A percentile compares a stretch with the other conserved stretches of the same genome.
Evolutionary conservation across 1,140 invertebrate genomes (phyloP).

Genomic region (Drosophila ercepeae): DNA sequence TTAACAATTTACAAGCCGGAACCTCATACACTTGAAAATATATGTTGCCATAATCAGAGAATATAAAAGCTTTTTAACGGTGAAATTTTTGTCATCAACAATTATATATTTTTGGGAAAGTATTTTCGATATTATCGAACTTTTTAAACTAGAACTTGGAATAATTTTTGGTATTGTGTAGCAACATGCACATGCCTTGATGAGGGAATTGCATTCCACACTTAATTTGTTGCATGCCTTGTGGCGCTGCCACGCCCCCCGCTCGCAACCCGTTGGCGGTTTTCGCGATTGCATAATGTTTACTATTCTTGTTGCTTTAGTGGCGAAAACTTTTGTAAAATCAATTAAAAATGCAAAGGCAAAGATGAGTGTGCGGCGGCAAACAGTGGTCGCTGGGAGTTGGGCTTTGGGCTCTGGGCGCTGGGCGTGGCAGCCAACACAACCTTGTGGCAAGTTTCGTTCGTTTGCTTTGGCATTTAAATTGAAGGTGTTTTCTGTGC

Average conservation of each 20-base stretch:
- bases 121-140: no score
- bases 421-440: slow-evolving; percentile 6
- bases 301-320: slow-evolving; percentile 36
- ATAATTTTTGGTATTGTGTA: not conserved
- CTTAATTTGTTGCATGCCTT: slow-evolving; percentile 75
- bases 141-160: no score
- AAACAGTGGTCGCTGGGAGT: not conserved
- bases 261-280: slow-evolving; percentile 19
- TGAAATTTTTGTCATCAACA: no score
- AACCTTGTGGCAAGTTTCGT: slow-evolving; percentile 58
- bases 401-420: no score
- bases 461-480: slow-evolving; percentile 55
- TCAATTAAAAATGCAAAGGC: slow-evolving; percentile 69
- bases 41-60: no score
- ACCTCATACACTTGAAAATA: not conserved
- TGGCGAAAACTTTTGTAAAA: slow-evolving; percentile 56
- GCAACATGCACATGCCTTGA: not conserved
- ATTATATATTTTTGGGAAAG: no score
- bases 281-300: slow-evolving; percentile 37
- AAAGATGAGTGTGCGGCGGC: slow-evolving; percentile 16
- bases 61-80: no score
- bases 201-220: slow-evolving; percentile 63
- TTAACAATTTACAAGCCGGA: slow-evolving; percentile 27
- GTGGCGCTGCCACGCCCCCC: slow-evolving; percentile 29
- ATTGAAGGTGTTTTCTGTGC: slow-evolving; percentile 54